Percentiles rank a stretch among this genome's conserved stretches.
Evolutionary conservation across 1,140 invertebrate species (phyloP).

Genomic region (Frieseomelitta varia): DNA sequence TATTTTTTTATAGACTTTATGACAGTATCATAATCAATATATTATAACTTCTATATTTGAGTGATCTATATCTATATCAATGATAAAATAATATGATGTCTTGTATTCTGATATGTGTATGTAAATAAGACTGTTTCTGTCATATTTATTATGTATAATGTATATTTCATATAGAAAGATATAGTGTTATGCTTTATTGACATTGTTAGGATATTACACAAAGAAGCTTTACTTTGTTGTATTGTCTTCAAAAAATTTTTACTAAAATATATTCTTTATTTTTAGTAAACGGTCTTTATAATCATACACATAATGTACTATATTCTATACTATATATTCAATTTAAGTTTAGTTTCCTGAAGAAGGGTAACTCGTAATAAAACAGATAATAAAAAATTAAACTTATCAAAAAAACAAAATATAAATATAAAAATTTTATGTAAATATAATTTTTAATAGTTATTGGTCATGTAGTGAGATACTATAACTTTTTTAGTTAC

Average conservation of each 20-base stretch:
- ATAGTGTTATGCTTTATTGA: background rate
- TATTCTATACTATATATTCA: background rate
- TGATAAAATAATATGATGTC: constrained; percentile 38
- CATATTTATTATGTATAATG: constrained; percentile 40
- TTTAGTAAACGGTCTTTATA: constrained; percentile 26
- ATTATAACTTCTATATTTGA: constrained; percentile 33
- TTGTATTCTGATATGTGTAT: constrained; percentile 36
- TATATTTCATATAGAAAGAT: constrained; percentile 7
- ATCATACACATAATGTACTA: background rate
- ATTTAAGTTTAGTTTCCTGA: background rate
- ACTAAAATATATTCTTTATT: constrained; percentile 10
- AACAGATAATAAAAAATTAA: constrained; percentile 13
- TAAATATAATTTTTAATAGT: constrained; percentile 18
- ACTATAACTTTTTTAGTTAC: constrained; percentile 24
- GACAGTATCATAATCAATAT: constrained; percentile 42
- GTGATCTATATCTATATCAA: constrained; percentile 2
- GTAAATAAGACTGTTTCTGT: constrained; percentile 52
- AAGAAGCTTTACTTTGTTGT: constrained; percentile 12
- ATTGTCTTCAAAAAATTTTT: constrained; percentile 17
- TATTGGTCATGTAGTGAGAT: constrained; percentile 16
- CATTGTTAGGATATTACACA: background rate
- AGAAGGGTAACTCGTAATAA: background rate
- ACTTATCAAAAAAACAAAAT: background rate
- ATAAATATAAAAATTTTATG: background rate
- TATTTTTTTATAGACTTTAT: constrained; percentile 53